Base-by-base conservation (phyloP, 2,797 vertebrate genomes). In the Cheirogaleus major region DNA sequence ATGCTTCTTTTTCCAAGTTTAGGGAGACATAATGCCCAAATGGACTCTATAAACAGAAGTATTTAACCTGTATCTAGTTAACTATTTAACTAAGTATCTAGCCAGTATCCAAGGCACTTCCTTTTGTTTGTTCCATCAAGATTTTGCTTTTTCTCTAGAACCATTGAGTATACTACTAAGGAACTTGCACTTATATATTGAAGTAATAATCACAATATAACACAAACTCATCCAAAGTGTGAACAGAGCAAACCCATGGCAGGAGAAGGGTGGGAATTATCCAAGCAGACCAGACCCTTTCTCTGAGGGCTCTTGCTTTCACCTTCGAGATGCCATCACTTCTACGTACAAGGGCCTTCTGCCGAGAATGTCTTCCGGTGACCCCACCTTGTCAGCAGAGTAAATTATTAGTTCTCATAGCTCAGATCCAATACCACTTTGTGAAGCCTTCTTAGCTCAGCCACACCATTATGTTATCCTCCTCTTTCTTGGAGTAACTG, bases 131-230 rank as follows among this genome's bases (percentile, higher is more conserved):
- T 89, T 50, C 57, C n/a, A 80, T 41, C 18, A 59, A 95, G 82
- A 41, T 78, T 87, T 94, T 94, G 35, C 70, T 41, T 91, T 69
- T 91, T 93, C 82, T 88, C 32, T 27, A 27, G 88, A 78, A 67
- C 22, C 22, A 4, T 2, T 83, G 23, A 38, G 43, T 45, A 17
- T 70, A 43, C 41, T 55, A 45, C 23, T 69, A 61, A 82, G 35
- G 35, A 91, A 48, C 45, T 45, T 70, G 63, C 65, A 79, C 2
- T 72, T 79, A 27, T 72, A 30, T 73, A 43, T 48, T 79, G 50
- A 94, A 78, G 41, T 59, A 73, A 43, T 25, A 73, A 70, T 5
- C 32, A 65, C 61, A 75, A 48, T 27, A 15, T 7, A 75, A 67
- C 57, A 90, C 15, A 43, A 38, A n/a, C 27, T 5, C 32, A 73